Evolutionary conservation across 2,888 invertebrate genomes (phyloP), one percentile per base, ranked within the genome.

Genomic region (Amblyjoppa fuscipennis): DNA sequence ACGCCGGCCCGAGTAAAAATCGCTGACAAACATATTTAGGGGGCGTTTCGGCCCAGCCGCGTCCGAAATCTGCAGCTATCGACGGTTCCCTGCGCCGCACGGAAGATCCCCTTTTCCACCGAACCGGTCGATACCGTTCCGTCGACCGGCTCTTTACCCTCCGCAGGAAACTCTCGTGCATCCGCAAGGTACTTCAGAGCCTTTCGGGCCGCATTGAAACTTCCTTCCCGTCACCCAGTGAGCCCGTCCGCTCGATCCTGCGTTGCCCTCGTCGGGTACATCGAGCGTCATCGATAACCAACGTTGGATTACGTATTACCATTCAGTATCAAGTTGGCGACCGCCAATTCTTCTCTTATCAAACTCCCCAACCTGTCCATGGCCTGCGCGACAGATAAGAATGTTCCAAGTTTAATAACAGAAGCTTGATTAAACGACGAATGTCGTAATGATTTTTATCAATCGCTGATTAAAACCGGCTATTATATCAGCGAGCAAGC

Each of bases 281-380:
- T 75, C 34, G 53, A 77, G 81, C 45, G 28, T 80, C 68, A 28
- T 38, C 71, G 76, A 61, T 79, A 25, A 49, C 38, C 13, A 9
- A 59, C 41, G 38, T 1, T 25, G 13, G 79, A 59, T 89, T 90
- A 92, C 88, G 90, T 85, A 66, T 92, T 91, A 59, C 90, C 90
- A 74, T 91, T 90, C 53, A 88, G 81, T 28, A 90, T 85, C 20
- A 86, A 86, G 59, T 91, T 85, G 87, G 89, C 89, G 6, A 84
- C 79, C 25, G 92, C 89, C 86, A 96, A 95, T 90, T 96, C 96
- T 83, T 96, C 95, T 88, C 94, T 94, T 81, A 97, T 96, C 81
- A 96, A 93, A 66, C 95, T 95, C 13, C 96, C 96, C 90, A 97
- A 95, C 87, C 95, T 94, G 87, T 95, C 93, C 90, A 96, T 95